Percentiles rank a stretch among this genome's conserved stretches.
phyloP scores from a whole-genome alignment of 1,140 invertebrate species.

The Papilio polytes region DNA sequence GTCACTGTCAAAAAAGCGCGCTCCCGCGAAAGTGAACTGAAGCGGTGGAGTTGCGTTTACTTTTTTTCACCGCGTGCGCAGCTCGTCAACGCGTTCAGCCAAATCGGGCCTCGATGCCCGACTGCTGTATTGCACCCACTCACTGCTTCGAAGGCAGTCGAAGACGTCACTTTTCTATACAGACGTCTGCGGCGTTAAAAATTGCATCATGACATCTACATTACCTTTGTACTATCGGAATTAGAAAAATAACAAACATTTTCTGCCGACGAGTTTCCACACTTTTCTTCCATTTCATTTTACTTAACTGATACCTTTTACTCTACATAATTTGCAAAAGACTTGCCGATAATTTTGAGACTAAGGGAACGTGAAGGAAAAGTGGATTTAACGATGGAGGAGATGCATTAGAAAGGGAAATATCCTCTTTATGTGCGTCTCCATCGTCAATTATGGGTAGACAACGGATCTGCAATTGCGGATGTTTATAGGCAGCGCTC shows the following conservation, averaged over 20 bases:
- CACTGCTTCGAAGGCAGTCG: slow-evolving; percentile 34
- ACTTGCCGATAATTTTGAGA: too few species aligned
- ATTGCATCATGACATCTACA: slow-evolving; percentile 3
- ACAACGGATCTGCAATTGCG: too few species aligned
- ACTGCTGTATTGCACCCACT: slow-evolving; percentile 27
- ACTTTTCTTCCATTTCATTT: not conserved
- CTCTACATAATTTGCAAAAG: not conserved
- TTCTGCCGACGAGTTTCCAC: not conserved
- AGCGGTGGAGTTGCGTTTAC: slow-evolving; percentile 25
- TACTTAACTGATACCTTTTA: not conserved
- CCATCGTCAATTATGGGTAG: too few species aligned
- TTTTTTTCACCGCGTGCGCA: slow-evolving; percentile 20
- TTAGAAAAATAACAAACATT: not conserved
- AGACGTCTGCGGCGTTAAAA: slow-evolving; percentile 21
- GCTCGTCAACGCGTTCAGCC: slow-evolving; percentile 31
- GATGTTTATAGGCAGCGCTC: too few species aligned
- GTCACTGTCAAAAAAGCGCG: slow-evolving; percentile 36
- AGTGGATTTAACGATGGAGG: too few species aligned
- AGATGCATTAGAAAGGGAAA: too few species aligned
- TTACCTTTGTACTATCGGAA: not conserved
- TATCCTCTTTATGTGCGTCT: too few species aligned
- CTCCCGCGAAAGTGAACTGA: slow-evolving; percentile 39
- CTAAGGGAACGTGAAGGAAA: too few species aligned
- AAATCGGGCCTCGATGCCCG: slow-evolving; percentile 37
- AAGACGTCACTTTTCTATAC: slow-evolving; percentile 38